Percentiles rank a stretch among this genome's conserved stretches.
phyloP scores from a whole-genome alignment of 2,797 vertebrate genomes.

The Gymnoscopelus braueri region DNA sequence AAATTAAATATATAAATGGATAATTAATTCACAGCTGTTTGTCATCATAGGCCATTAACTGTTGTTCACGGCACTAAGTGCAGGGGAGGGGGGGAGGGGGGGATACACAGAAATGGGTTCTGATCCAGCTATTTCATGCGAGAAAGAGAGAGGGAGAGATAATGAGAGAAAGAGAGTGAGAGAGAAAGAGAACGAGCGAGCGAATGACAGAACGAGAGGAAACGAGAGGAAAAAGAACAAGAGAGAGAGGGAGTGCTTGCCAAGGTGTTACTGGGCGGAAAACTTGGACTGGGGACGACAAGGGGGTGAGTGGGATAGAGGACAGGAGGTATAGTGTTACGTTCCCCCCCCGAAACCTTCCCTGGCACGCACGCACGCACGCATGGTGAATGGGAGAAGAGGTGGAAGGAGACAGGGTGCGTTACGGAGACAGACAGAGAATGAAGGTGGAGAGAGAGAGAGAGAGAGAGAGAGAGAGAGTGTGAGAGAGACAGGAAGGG shows the following conservation, averaged over 20 bases:
- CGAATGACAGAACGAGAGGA: background rate
- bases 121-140: slow-evolving; percentile 21
- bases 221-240: slow-evolving; percentile 14
- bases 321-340: too few relatives aligned
- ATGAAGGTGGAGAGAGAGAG: slow-evolving; percentile 2
- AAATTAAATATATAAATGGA: slow-evolving; percentile 43
- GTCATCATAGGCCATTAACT: slow-evolving; percentile 53
- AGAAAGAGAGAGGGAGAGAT: slow-evolving; percentile 1
- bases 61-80: slow-evolving; percentile 28
- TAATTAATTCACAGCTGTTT: slow-evolving; percentile 59
- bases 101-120: slow-evolving; percentile 8
- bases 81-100: slow-evolving; percentile 6
- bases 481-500: slow-evolving; percentile 29
- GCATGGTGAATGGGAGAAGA: too few relatives aligned
- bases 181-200: slow-evolving; percentile 33
- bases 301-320: too few relatives aligned
- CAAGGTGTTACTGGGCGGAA: too few relatives aligned
- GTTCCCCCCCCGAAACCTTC: too few relatives aligned
- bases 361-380: background rate
- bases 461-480: slow-evolving; percentile 32
- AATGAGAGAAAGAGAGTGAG: background rate
- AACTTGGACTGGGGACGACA: too few relatives aligned
- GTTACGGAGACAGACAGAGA: slow-evolving; percentile 33
- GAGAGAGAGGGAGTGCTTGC: slow-evolving; percentile 24
- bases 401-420: too few relatives aligned